phyloP scores from a whole-genome alignment of 2,797 vertebrate species.

The Leucoraja ocellata region DNA sequence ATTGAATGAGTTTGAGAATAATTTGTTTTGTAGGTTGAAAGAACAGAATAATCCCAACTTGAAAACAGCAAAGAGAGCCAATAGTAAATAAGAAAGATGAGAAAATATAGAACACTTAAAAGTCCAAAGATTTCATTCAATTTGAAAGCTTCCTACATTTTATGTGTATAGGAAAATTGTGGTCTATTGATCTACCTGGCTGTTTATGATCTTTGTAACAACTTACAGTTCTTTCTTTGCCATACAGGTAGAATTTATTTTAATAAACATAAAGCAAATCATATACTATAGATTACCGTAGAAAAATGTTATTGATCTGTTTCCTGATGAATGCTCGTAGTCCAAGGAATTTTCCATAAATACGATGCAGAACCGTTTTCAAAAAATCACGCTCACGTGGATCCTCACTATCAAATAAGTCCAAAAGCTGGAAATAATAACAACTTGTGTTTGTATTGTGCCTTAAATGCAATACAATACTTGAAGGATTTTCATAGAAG shows the following conservation, averaged over 20 bases:
- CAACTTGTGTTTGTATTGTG: too few species aligned
- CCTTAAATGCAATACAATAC: too few species aligned
- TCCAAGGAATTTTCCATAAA: slow-evolving; percentile 95
- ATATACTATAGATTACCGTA: slow-evolving; percentile 66
- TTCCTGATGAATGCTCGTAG: slow-evolving; percentile 95
- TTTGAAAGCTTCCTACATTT: neutral
- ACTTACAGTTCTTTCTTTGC: neutral
- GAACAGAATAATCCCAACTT: neutral
- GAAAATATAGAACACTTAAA: neutral
- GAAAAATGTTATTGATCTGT: slow-evolving; percentile 98
- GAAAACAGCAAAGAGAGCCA: neutral
- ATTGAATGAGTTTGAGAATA: neutral
- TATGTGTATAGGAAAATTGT: neutral
- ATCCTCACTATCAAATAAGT: slow-evolving; percentile 96
- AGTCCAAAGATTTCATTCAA: neutral
- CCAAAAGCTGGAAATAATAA: slow-evolving; percentile 70
- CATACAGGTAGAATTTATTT: neutral
- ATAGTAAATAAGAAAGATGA: neutral
- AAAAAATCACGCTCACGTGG: slow-evolving; percentile 92
- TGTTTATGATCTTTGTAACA: neutral
- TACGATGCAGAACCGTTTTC: slow-evolving; percentile 92
- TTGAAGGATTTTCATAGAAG: too few species aligned
- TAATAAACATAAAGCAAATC: neutral
- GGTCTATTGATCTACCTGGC: neutral
- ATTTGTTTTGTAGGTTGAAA: neutral